Conservation (phyloP, 1,140 invertebrate genomes). For the Lethocerus indicus region DNA sequence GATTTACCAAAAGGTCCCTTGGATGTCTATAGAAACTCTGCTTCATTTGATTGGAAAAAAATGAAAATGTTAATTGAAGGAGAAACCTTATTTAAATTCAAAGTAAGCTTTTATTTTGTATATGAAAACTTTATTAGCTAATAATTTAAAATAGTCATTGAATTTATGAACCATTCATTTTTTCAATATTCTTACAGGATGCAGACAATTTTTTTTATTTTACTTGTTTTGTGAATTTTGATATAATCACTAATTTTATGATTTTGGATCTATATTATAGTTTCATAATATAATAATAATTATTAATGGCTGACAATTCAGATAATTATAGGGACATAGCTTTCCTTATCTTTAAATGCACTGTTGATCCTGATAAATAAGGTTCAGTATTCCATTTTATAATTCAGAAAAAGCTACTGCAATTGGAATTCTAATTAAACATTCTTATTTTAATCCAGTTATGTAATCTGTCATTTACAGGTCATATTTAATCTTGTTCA, state of each 20-base stretch:
- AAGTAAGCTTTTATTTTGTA: conserved; percentile 23
- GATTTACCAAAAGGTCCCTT: conserved; percentile 28
- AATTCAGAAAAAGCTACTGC: too few species aligned
- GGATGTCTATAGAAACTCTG: conserved; percentile 49
- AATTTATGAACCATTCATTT: not conserved
- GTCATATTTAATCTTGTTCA: too few species aligned
- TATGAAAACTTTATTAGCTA: not conserved
- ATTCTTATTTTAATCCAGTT: too few species aligned
- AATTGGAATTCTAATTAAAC: too few species aligned
- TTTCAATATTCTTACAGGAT: not conserved
- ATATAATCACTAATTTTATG: not conserved
- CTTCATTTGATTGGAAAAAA: conserved; percentile 68
- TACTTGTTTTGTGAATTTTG: not conserved
- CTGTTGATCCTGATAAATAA: too few species aligned
- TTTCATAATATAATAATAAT: not conserved
- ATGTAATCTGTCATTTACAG: too few species aligned
- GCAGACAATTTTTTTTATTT: not conserved
- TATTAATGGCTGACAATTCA: too few species aligned
- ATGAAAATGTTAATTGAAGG: conserved; percentile 57
- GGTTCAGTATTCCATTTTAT: too few species aligned
- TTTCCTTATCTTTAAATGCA: too few species aligned
- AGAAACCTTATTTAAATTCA: conserved; percentile 31
- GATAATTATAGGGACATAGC: too few species aligned
- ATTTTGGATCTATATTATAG: not conserved
- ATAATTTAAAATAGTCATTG: not conserved